phyloP scores from a whole-genome alignment of 2,797 vertebrate genomes.

The Halcyon badia region DNA sequence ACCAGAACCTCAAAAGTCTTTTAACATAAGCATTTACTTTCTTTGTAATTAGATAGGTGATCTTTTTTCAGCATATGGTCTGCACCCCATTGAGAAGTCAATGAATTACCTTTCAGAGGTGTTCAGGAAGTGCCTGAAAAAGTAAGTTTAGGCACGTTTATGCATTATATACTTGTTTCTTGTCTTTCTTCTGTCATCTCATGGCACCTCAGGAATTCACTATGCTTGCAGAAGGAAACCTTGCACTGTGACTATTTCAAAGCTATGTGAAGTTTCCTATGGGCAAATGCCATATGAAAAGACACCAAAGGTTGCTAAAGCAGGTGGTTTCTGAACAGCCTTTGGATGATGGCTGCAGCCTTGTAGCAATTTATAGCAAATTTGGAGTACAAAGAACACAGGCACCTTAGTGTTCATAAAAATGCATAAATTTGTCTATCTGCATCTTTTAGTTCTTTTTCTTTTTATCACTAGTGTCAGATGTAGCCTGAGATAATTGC shows the following conservation, averaged over 20 bases:
- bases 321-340: neutral
- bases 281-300: neutral
- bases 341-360: neutral
- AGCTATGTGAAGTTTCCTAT: neutral
- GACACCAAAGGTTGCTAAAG: neutral
- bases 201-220: neutral
- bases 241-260: neutral
- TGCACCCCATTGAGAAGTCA: neutral
- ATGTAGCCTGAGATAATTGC: neutral
- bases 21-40: neutral
- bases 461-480: neutral
- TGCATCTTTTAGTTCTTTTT: neutral
- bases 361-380: neutral
- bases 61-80: neutral
- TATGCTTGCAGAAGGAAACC: neutral
- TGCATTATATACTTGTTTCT: neutral
- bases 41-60: neutral
- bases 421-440: neutral
- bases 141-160: neutral
- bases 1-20: neutral
- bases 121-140: neutral
- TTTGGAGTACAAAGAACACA: neutral
- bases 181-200: neutral
- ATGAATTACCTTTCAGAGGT: neutral
- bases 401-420: neutral